phyloP scores from a whole-genome alignment of 2,888 invertebrate species.

The Sabatieria punctata region DNA sequence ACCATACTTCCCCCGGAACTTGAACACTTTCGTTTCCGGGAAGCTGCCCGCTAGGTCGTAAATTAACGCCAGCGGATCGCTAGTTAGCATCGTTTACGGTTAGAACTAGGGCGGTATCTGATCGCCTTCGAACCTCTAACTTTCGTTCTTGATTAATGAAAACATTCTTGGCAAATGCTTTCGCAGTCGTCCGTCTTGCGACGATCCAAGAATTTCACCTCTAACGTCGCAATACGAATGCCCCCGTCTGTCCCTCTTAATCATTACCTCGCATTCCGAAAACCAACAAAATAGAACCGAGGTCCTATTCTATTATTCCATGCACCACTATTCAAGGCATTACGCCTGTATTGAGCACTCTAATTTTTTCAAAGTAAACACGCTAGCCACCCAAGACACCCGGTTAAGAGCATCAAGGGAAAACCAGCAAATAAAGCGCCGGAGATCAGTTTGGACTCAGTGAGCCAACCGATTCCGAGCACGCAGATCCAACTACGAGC shows the following conservation, averaged over 20 bases:
- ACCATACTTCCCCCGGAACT: conserved; percentile 35
- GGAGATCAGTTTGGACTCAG: conserved; percentile 16
- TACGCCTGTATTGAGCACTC: conserved; percentile 47
- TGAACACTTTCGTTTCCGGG: conserved; percentile 34
- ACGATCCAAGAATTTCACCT: conserved; percentile 50
- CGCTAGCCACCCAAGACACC: conserved; percentile 40
- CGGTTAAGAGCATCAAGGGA: conserved; percentile 30
- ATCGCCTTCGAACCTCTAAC: conserved; percentile 52
- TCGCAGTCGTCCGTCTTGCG: conserved; percentile 46
- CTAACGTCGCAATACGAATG: conserved; percentile 47
- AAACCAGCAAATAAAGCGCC: conserved; percentile 14
- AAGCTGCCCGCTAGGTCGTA: conserved; percentile 43
- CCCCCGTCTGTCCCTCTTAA: conserved; percentile 48
- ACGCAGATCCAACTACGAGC: conserved; percentile 42
- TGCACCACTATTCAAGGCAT: conserved; percentile 34
- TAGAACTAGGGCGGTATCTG: conserved; percentile 46
- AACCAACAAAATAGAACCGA: conserved; percentile 48
- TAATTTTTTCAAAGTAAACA: conserved; percentile 51
- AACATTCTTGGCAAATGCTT: conserved; percentile 52
- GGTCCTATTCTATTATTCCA: conserved; percentile 50
- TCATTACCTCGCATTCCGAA: conserved; percentile 45
- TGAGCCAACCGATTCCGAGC: conserved; percentile 16
- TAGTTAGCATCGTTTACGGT: conserved; percentile 47
- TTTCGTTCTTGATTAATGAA: conserved; percentile 51
- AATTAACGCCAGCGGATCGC: conserved; percentile 45